Evolutionary conservation across 2,888 invertebrate genomes (phyloP).

Genomic region (Meiosimyza platycephala): DNA sequence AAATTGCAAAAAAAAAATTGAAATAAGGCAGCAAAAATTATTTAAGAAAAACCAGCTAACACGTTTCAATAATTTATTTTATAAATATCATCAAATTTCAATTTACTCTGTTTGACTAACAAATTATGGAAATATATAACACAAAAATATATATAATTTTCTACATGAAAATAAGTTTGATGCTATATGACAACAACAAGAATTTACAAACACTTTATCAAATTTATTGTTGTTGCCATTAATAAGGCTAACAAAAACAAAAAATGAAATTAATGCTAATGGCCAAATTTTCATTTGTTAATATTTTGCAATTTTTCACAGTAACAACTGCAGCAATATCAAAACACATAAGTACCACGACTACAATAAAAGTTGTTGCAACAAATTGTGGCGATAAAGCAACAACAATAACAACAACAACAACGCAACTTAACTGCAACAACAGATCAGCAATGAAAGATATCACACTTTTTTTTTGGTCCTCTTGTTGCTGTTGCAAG

Average conservation of each 20-base stretch:
- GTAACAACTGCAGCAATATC: slow-evolving; percentile 1
- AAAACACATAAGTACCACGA: neutral
- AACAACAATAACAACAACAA: slow-evolving; percentile 1
- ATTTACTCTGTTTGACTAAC: no score
- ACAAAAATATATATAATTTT: no score
- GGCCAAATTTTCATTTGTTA: slow-evolving; percentile 26
- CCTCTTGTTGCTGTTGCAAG: neutral
- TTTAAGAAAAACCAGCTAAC: no score
- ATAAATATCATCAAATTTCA: no score
- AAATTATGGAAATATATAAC: no score
- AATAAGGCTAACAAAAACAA: slow-evolving; percentile 17
- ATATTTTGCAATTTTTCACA: slow-evolving; percentile 10
- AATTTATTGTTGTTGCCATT: slow-evolving; percentile 26
- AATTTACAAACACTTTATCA: no score
- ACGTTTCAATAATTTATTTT: no score
- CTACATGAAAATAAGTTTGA: no score
- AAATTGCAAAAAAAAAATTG: no score
- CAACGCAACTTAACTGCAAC: neutral
- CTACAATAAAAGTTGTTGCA: neutral
- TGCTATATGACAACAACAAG: no score
- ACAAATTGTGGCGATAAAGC: neutral
- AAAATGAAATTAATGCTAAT: slow-evolving; percentile 8
- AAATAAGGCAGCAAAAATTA: no score
- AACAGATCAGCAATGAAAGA: neutral
- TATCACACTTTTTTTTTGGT: neutral